Percentiles rank a stretch among this genome's conserved stretches.
Evolutionary conservation across 2,113 vertebrate species (phyloP).

Genomic region (Corvus hawaiiensis): DNA sequence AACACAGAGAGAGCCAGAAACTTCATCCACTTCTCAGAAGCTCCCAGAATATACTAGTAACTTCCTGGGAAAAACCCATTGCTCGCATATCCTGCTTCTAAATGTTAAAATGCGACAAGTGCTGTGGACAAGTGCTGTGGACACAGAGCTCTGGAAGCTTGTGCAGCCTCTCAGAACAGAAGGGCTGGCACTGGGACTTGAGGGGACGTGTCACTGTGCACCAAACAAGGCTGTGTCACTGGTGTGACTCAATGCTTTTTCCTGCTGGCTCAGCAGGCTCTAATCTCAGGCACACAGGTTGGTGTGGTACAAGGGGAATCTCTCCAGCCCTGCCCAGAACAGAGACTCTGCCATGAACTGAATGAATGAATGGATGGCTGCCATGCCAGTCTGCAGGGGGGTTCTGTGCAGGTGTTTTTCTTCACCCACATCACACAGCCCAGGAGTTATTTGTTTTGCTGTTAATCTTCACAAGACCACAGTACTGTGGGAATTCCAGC

Average conservation of each 20-base stretch:
- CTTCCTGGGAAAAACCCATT: not conserved
- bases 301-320: not conserved
- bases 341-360: not conserved
- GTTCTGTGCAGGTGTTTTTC: not conserved
- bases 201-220: rapidly evolving
- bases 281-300: not conserved
- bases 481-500: not conserved
- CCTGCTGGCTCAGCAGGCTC: not conserved
- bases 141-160: not conserved
- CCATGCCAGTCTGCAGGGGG: not conserved
- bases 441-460: not conserved
- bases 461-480: not conserved
- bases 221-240: not conserved
- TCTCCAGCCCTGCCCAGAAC: not conserved
- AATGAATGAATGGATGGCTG: not conserved
- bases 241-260: not conserved
- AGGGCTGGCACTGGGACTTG: not conserved
- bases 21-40: not conserved
- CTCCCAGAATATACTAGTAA: not conserved
- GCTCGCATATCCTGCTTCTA: not conserved
- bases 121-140: not conserved
- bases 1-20: not conserved
- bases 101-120: not conserved
- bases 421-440: not conserved
- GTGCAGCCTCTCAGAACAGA: not conserved